Percentiles rank a stretch among this genome's conserved stretches.
phyloP scores from a whole-genome alignment of 1,140 invertebrate genomes.

The Zophobas atratus region DNA sequence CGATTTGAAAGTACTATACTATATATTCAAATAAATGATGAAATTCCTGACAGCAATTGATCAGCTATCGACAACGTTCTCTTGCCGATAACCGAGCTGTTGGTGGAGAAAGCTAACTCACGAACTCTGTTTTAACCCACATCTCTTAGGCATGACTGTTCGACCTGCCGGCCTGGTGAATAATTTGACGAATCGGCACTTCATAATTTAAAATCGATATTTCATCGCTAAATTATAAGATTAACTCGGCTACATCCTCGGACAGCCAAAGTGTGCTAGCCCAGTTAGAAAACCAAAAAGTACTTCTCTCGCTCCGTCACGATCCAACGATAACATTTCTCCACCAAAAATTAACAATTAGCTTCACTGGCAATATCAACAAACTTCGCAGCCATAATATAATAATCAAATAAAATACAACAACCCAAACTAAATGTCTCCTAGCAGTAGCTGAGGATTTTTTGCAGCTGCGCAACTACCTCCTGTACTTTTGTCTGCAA shows the following conservation, averaged over 20 bases:
- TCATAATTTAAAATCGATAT: conserved; percentile 39
- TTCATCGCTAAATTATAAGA: conserved; percentile 30
- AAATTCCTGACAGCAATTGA: conserved; percentile 41
- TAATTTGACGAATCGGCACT: conserved; percentile 41
- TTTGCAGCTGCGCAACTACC: no score
- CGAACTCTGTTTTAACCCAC: conserved; percentile 44
- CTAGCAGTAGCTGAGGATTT: no score
- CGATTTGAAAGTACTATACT: conserved; percentile 34
- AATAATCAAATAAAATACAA: no score
- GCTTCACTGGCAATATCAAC: no score
- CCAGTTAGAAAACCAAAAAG: no score
- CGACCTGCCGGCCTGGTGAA: conserved; percentile 33
- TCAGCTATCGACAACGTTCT: conserved; percentile 36
- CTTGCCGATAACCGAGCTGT: conserved; percentile 19
- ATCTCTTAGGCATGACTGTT: conserved; percentile 30
- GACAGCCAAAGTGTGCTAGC: not conserved
- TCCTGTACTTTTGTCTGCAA: no score
- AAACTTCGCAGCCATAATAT: no score
- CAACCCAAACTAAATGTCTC: no score
- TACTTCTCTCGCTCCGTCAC: no score
- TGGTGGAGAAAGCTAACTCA: conserved; percentile 47
- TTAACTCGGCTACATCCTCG: not conserved
- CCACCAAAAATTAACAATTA: no score
- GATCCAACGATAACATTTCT: no score
- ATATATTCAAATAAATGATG: conserved; percentile 38